Evolutionary conservation across 2,113 vertebrate genomes (phyloP).

Genomic region (Emydura subglobosa): DNA sequence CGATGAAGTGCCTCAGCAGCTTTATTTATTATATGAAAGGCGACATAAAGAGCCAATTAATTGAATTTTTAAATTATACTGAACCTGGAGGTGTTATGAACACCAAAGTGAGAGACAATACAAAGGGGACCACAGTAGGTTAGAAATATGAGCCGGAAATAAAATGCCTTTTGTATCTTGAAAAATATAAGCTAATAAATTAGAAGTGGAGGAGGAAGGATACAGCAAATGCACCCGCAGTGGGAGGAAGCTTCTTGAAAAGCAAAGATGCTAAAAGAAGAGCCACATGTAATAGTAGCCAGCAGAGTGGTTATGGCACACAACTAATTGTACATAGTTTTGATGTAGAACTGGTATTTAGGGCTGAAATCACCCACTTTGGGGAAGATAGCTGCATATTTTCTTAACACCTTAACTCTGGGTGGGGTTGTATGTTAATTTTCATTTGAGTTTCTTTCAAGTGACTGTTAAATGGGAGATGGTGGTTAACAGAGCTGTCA

Average conservation of each 20-base stretch:
- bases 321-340: rapidly evolving
- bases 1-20: background rate
- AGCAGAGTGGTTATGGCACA: rapidly evolving
- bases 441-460: background rate
- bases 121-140: background rate
- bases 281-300: background rate
- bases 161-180: background rate
- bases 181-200: slow-evolving; percentile 18
- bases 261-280: background rate
- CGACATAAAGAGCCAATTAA: slow-evolving; percentile 56
- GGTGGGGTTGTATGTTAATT: background rate
- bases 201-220: background rate
- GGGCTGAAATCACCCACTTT: background rate
- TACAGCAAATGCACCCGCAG: background rate
- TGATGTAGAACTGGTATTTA: background rate
- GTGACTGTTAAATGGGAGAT: background rate
- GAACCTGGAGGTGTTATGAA: background rate
- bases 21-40: background rate
- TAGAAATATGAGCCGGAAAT: slow-evolving; percentile 8
- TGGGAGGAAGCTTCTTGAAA: background rate
- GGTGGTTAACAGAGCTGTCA: background rate
- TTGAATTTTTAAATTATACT: background rate
- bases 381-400: rapidly evolving
- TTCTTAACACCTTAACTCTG: background rate
- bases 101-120: background rate